Base-by-base conservation (phyloP, 2,888 invertebrate genomes). In the Watsonalla cultraria region DNA sequence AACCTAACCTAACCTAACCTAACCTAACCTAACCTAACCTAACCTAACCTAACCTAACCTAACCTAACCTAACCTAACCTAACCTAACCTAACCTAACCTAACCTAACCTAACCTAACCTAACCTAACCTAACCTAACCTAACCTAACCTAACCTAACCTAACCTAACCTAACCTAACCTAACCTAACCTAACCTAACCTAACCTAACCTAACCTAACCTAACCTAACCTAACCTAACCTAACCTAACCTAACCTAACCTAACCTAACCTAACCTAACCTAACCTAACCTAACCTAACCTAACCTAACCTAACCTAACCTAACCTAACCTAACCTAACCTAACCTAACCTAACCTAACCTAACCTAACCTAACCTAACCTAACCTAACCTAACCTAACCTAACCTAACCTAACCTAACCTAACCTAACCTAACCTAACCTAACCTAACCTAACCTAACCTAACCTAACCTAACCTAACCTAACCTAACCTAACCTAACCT, bases 321-420 rank as follows among this genome's bases (percentile, higher is more conserved):
- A 56, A 58, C 55, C 59, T 59, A 59, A 59, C 59, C 59, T 59
- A 59, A 59, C 59, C 59, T 59, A 59, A 59, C 59, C 59, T 59
- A 57, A 59, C 57, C 59, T 57, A 57, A 59, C 56, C 59, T 56
- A 59, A 59, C 59, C 59, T 59, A 56, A 56, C 56, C 56, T 53
- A 54, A 53, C 56, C 56, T 56, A 53, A 54, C 56, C 56, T 54
- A 55, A 55, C 55, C 55, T 55, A 55, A 55, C 55, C 55, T 55
- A 55, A 55, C 55, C 55, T 55, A 55, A 55, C 55, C 52, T 52
- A 55, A 53, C 53, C 55, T 51, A 55, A 47, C 54, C 48, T 49
- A 56, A 52, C n/a, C 56, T 56, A 56, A 56, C 56, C 56, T 56
- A 56, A 56, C 56, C 56, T 56, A 56, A 56, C 56, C 56, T 56